A percentile compares a stretch with the other conserved stretches of the same genome.
Evolutionary conservation across 1,140 invertebrate genomes (phyloP).

Genomic region (Zaprionus taronus): DNA sequence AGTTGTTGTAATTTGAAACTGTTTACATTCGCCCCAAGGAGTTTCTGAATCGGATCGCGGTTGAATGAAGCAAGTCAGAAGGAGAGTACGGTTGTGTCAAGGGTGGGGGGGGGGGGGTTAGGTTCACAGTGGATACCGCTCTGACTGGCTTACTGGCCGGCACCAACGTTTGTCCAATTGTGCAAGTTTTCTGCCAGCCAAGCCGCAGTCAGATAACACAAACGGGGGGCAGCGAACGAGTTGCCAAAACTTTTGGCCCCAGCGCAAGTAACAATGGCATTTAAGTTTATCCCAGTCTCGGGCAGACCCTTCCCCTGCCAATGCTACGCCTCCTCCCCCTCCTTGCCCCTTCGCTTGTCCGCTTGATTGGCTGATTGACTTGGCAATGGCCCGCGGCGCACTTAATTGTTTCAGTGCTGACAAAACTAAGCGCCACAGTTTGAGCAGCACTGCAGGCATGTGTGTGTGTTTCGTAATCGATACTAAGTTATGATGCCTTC

Average conservation of each 20-base stretch:
- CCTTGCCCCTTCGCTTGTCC: background rate
- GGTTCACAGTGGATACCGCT: too few relatives aligned
- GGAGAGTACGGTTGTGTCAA: too few relatives aligned
- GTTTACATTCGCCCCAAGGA: conserved; percentile 63
- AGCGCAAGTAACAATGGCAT: conserved; percentile 46
- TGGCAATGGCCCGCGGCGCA: conserved; percentile 62
- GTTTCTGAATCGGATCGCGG: background rate
- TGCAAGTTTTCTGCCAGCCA: conserved; percentile 54
- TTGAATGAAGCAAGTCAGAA: background rate
- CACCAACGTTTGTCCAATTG: conserved; percentile 60
- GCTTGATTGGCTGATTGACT: conserved; percentile 77
- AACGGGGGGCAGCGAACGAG: conserved; percentile 17
- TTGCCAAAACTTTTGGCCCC: conserved; percentile 53
- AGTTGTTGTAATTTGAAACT: conserved; percentile 73
- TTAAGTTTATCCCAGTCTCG: conserved; percentile 19
- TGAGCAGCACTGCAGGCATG: conserved; percentile 5
- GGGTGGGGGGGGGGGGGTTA: background rate
- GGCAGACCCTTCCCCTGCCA: background rate
- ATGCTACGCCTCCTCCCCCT: fast-evolving
- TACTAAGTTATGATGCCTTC: background rate
- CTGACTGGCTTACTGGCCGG: background rate
- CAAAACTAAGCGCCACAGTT: conserved; percentile 43
- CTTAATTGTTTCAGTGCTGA: conserved; percentile 65
- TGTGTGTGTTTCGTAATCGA: background rate
- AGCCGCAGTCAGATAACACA: conserved; percentile 60